Base-by-base conservation (phyloP, 2,888 invertebrate species). In the Atherix ibis region DNA sequence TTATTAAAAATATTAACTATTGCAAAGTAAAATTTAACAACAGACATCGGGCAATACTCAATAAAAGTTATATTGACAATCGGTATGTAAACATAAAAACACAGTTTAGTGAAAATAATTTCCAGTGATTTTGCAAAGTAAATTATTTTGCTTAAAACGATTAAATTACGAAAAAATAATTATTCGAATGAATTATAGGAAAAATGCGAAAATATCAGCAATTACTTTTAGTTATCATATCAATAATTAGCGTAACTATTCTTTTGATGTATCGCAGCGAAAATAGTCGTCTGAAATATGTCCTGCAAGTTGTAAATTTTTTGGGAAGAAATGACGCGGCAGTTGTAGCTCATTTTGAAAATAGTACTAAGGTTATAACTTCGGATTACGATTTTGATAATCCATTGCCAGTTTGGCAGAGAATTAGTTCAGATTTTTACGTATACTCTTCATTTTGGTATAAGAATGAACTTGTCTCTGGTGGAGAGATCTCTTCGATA, bases 201-300 rank as follows among this genome's bases (percentile, higher is more conserved):
- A 36, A 27, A 44, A 85, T 87, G 87, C 73, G 76, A 56, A 87
- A 85, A 63, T 85, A 85, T 57, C 80, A 83, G 48, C 85, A 83
- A 57, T 66, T 84, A 30, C 62, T 76, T 33, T 65, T 88, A 33
- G 62, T 82, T 34, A 58, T 83, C 12, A 65, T 77, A 33, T 80
- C 84, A 34, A 59, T 73, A 42, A 54, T 80, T 22, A 85, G 85
- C 55, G 64, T 87, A 22, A 63, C 75, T 12, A 70, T 80, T 10
- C 66, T 88, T 41, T 63, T 88, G 15, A 72, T 87, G 50, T 88
- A 88, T 54, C 74, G 84, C 40, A 83, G 82, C 48, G 85, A 88
- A 56, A 88, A 88, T 50, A 80, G 82, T 53, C 73, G 78, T 28
- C 62, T 88, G 1, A 71, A 83, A 43, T 83, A 83, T 58, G 83